Evolutionary conservation across 2,888 invertebrate genomes (phyloP), one percentile per base, ranked within the genome.

Genomic region (Megamerina dolium): DNA sequence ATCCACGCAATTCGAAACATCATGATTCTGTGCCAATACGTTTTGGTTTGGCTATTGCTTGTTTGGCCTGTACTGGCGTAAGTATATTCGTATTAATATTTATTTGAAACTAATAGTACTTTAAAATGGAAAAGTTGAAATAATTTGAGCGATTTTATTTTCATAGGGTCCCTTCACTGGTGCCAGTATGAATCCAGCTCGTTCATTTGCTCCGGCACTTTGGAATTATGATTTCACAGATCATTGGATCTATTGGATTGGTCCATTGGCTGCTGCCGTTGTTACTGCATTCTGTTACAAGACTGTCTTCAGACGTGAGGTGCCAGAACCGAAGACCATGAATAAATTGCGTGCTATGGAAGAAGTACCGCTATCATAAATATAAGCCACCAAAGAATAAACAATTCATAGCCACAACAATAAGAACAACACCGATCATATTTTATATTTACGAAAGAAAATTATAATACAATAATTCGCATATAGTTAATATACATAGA

Each of bases 191-290:
- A 85, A 85, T 59, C 85, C 85, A 0, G 83, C 80, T 1, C 76
- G 85, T 48, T 75, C 79, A 5, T 75, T 88, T 14, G 87, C 76
- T 0, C 87, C 87, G 0, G 85, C 86, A 0, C 52, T 87, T 3
- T 80, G 82, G 75, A 82, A 82, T 23, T 77, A 76, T 2, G 72
- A 75, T 30, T 87, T 85, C 80, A 50, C 62, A 0, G 54, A 73
- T 20, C 86, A 87, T 49, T 88, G 86, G 87, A 45, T 83, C 2
- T 85, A 81, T 58, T 85, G 85, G 84, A 65, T 78, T 5, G 85
- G 80, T 16, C 85, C 85, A 0, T 37, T 77, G 17, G 46, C 59
- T 3, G 73, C 73, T 1, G 66, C 71, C 6, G 49, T 67, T 8
- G 26, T 77, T 3, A 66, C 72, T 2, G 62, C 77, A 16, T 33